Evolutionary conservation across 1,140 invertebrate genomes (phyloP).

Genomic region (Antheraea pernyi): DNA sequence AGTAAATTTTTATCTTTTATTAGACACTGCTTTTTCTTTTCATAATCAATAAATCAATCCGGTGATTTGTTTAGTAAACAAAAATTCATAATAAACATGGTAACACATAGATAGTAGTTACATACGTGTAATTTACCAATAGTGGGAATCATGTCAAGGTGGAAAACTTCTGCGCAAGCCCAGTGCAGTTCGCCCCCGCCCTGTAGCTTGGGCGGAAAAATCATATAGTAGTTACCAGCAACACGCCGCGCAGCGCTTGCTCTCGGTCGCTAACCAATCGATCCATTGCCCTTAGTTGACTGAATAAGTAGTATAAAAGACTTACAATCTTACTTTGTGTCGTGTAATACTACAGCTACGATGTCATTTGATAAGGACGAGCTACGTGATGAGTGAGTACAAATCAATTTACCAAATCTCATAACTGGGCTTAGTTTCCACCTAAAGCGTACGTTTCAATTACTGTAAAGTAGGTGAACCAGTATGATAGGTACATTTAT

Average conservation of each 20-base stretch:
- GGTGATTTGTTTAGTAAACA: constrained; percentile 1
- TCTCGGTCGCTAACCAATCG: constrained; percentile 49
- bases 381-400: constrained; percentile 73
- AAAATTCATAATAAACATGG: not conserved
- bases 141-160: constrained; percentile 14
- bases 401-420: not conserved
- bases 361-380: constrained; percentile 77
- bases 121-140: not conserved
- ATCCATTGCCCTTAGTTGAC: constrained; percentile 36
- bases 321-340: constrained; percentile 32
- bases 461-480: not conserved
- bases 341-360: constrained; percentile 36
- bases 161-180: constrained; percentile 46
- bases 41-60: not conserved
- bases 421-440: not conserved
- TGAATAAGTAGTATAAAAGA: not conserved
- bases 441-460: not conserved
- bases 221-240: constrained; percentile 34
- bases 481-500: not conserved
- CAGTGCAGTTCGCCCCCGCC: constrained; percentile 52
- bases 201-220: constrained; percentile 47
- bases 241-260: constrained; percentile 49
- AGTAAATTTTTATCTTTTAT: too few relatives aligned
- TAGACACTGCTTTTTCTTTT: too few relatives aligned
- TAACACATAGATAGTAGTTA: not conserved